phyloP scores from a whole-genome alignment of 1,140 invertebrate genomes.

The Matsumurasca onukii region DNA sequence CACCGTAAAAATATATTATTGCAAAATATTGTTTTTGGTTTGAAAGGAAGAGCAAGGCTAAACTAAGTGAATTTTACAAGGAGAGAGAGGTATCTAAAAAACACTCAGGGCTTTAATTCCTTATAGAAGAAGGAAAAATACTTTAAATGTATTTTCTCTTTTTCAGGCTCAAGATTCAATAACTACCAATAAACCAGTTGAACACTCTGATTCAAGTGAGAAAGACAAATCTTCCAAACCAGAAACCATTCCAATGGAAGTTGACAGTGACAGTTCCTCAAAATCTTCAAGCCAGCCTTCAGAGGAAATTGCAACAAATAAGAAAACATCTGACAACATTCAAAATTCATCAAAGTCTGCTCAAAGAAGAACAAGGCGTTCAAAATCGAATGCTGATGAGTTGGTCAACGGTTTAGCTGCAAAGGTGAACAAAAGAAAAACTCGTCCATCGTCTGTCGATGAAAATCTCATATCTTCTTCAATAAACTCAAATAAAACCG shows the following conservation, averaged over 20 bases:
- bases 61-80: too few relatives aligned
- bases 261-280: conserved; percentile 3
- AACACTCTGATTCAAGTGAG: too few relatives aligned
- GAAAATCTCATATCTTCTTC: not conserved
- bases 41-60: not conserved
- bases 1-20: not conserved
- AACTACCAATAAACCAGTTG: too few relatives aligned
- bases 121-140: not conserved
- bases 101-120: not conserved
- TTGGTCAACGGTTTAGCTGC: not conserved
- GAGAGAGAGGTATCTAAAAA: too few relatives aligned
- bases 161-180: too few relatives aligned
- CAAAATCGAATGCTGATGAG: not conserved
- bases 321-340: too few relatives aligned
- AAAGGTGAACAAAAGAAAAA: not conserved
- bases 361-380: not conserved
- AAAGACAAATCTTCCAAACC: too few relatives aligned
- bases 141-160: too few relatives aligned
- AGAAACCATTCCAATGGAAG: too few relatives aligned
- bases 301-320: too few relatives aligned
- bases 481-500: not conserved
- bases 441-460: conserved; percentile 3
- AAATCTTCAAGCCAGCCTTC: not conserved
- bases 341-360: not conserved
- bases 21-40: not conserved